Evolutionary conservation across 23 tunicate species (phyloP), one percentile per base, ranked within the genome.

Genomic region (Botrylloides violaceus): DNA sequence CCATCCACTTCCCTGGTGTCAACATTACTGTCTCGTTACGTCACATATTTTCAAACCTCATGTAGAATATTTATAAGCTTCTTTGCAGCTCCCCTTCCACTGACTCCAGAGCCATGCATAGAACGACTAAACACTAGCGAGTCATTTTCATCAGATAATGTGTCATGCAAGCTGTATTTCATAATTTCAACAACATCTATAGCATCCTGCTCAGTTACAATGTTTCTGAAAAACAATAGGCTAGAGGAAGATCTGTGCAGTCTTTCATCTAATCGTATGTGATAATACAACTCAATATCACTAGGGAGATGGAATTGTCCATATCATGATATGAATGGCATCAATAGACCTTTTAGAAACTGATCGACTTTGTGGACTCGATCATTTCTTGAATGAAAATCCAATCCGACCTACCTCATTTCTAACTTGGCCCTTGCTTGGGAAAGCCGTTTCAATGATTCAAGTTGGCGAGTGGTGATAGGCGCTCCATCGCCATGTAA

Each of bases 391-490:
- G n/a, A n/a, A n/a, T n/a, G n/a, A n/a, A n/a, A n/a, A n/a, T n/a
- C n/a, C n/a, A n/a, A n/a, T n/a, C n/a, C n/a, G n/a, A 29, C 66
- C 29, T 34, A 90, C 97, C 97, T 66, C 33, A 90, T 56, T 60
- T 90, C 97, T 2, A 75, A 50, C 74, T 76, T 78, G 28, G 78
- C 71, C 37, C 89, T 66, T 25, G 97, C 97, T 63, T 90, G 80
- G 1, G 97, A 71, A 20, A 90, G 56, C 50, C 97, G 66, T 61
- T 75, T 86, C 81, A 90, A 32, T 6, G 97, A 90, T 70, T 90
- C 97, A 33, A 90, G 65, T 58, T 90, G 97, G n/a, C 97, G 71
- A 1, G 97, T 90, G 18, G 97, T 90, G 53, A 90, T 90, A 4
- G 97, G 97, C 21, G 97, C 83, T 76, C 79, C 70, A 84, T 90